Base-by-base conservation (phyloP, 2,113 vertebrate genomes). In the Danionella cerebrum region DNA sequence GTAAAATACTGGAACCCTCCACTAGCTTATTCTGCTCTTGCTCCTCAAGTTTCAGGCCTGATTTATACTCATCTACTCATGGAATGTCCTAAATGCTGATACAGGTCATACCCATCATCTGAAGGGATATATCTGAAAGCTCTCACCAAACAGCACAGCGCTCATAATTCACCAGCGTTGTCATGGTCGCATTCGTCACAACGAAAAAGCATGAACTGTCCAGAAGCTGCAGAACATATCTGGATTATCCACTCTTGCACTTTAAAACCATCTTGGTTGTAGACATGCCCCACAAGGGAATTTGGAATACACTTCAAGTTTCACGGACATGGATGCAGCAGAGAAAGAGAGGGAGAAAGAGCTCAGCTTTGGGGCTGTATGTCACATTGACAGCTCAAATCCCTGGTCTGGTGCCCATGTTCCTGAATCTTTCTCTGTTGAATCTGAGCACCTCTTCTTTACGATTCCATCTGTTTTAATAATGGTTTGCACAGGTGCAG, bases 401-500 rank as follows among this genome's bases (percentile, higher is more conserved):
- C 68, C 60, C 59, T 57, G 53, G 68, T 67, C 41, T 50, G 18
- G 50, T 54, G 73, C 67, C 68, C 68, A 36, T 67, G 62, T 70
- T 66, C 53, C 9, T 5, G 11, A 24, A 21, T 27, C 65, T 73
- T 9, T 12, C 54, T 50, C 35, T 22, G 41, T 52, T 16, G n/a
- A 10, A 47, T 22, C 48, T 5, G 16, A 44, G 25, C 9, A 13
- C 54, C 42, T 62, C 67, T 54, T 73, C 38, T 59, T 67, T 16
- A 11, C 16, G 25, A 27, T 36, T 74, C 48, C 68, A 67, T 67
- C 73, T 55, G 63, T 62, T 75, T 48, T 39, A 13, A 21, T 74
- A 74, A 75, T 70, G 33, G 8, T 22, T 75, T 70, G 48, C 38
- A 36, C 73, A 70, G 68, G 73, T 75, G 62, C 44, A n/a, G n/a